Evolutionary conservation across 2,888 invertebrate genomes (phyloP), one percentile per base, ranked within the genome.

Genomic region (Dynastes tityus): DNA sequence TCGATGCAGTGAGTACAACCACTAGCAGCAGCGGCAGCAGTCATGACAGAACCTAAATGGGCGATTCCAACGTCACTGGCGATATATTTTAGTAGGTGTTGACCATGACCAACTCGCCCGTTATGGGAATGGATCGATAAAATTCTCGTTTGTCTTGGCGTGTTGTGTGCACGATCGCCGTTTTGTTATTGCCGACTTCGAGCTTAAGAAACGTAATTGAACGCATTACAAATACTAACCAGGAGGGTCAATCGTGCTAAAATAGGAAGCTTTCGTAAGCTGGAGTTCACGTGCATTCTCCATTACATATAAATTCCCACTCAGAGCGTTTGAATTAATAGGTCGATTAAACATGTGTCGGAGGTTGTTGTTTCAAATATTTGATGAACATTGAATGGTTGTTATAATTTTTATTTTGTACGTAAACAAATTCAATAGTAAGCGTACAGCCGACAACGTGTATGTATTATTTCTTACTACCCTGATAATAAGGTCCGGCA

Each of bases 41-140:
- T 40, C 45, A 51, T 13, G 49, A 27, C 51, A 29, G n/a, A 22
- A 68, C 68, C 45, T 77, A 77, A 67, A 55, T 58, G 16, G 29
- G 68, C 76, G 27, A 55, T 67, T 11, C 58, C 45, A 68, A 68
- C 53, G 67, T 74, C 61, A 74, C 16, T 61, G 37, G 37, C 45
- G 27, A 61, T 74, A 58, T 58, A 79, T 79, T 63, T 77, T 77
- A 78, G 82, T 82, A 76, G 81, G 82, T 77, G 78, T 77, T 80
- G 82, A 82, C 83, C 82, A 80, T 82, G 83, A 82, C 81, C 82
- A 82, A 82, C 80, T 82, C 81, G 81, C 81, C 81, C 81, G 81
- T 82, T 80, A 82, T 81, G 55, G 55, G 65, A 73, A 64, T n/a
- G 53, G 67, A 68, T 77, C 61, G 61, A 77, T 77, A 61, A 68